Conservation (phyloP, 2,113 vertebrate species). For the Engraulis encrasicolus region DNA sequence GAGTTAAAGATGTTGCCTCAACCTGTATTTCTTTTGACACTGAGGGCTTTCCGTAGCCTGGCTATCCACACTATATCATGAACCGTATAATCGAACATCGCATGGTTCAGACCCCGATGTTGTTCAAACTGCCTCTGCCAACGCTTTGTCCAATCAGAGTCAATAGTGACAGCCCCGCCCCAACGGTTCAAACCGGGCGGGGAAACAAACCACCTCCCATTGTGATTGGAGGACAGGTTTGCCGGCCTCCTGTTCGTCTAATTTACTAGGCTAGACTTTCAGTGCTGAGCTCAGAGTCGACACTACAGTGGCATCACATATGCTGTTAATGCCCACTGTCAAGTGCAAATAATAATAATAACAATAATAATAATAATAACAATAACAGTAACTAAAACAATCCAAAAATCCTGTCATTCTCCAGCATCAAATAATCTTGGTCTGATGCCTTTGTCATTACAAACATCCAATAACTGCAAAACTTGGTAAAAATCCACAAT, state of each 20-base stretch:
- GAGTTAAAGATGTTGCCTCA: background rate
- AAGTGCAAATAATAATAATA: background rate
- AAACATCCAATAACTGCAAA: background rate
- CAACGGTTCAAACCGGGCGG: too few species aligned
- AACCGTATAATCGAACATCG: too few species aligned
- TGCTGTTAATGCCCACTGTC: background rate
- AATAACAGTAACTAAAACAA: background rate
- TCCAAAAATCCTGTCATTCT: background rate
- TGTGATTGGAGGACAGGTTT: too few species aligned
- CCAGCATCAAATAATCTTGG: background rate
- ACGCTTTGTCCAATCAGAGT: too few species aligned
- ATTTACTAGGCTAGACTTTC: too few species aligned
- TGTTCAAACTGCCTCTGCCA: too few species aligned
- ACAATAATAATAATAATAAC: background rate
- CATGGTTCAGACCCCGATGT: too few species aligned
- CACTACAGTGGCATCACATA: background rate
- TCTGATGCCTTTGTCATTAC: background rate
- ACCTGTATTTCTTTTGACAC: background rate
- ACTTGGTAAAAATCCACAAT: background rate
- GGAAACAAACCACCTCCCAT: too few species aligned
- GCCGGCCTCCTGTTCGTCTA: too few species aligned
- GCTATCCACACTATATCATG: too few species aligned
- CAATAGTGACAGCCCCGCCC: too few species aligned
- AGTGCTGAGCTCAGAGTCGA: background rate
- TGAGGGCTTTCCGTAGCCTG: too few species aligned